Evolutionary conservation across 2,888 invertebrate species (phyloP).

Genomic region (Diaprepes abbreviatus): DNA sequence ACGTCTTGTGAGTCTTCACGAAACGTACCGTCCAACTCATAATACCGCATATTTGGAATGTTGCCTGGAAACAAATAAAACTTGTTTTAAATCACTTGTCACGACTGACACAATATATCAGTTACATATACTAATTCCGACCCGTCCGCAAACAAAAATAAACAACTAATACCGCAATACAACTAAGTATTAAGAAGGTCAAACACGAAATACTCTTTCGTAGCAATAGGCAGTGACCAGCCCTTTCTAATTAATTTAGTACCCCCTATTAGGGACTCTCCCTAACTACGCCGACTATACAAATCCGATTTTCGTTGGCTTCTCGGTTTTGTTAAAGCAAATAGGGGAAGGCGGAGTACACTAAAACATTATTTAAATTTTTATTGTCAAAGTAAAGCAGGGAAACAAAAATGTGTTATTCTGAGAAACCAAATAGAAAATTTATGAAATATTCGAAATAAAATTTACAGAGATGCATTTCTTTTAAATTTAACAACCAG

Average conservation of each 20-base stretch:
- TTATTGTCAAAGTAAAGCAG: no score
- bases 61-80: background rate
- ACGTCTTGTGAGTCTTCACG: conserved; percentile 55
- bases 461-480: no score
- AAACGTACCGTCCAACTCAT: conserved; percentile 59
- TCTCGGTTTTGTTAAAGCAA: conserved; percentile 8
- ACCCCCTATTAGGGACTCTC: conserved; percentile 4
- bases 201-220: background rate
- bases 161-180: no score
- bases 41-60: conserved; percentile 57
- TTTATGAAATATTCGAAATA: no score
- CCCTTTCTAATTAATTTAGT: conserved; percentile 12
- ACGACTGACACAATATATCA: no score
- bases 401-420: no score
- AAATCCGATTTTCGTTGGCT: conserved; percentile 10
- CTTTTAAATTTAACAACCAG: no score
- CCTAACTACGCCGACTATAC: background rate
- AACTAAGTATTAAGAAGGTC: background rate
- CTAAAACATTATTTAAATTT: background rate
- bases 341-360: background rate
- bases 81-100: no score
- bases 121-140: no score
- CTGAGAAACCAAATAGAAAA: no score
- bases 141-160: background rate
- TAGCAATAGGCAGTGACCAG: background rate